phyloP scores from a whole-genome alignment of 2,113 vertebrate genomes.

The Crotalus tigris region DNA sequence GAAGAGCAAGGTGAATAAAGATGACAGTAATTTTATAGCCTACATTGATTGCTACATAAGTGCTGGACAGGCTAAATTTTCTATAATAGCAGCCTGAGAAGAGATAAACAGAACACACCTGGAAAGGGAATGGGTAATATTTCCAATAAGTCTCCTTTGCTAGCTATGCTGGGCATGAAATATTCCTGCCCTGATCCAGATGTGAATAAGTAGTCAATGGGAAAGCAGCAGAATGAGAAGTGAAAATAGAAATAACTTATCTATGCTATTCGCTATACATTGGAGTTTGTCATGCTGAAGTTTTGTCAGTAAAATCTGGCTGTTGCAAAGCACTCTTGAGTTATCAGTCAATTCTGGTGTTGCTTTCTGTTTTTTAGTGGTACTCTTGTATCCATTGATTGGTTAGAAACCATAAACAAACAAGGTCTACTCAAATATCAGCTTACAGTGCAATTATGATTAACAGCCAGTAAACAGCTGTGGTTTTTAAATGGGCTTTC shows the following conservation, averaged over 20 bases:
- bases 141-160: neutral
- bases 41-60: neutral
- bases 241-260: neutral
- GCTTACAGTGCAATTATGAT: neutral
- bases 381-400: neutral
- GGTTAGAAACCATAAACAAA: neutral
- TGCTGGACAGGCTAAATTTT: neutral
- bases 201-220: neutral
- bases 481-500: neutral
- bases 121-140: neutral
- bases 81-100: neutral
- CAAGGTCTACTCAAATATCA: neutral
- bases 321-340: neutral
- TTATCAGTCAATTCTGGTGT: neutral
- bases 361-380: neutral
- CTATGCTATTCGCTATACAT: neutral
- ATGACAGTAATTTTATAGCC: neutral
- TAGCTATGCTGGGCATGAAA: neutral
- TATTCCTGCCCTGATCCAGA: neutral
- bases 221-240: neutral
- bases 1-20: neutral
- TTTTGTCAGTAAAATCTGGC: neutral
- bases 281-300: neutral
- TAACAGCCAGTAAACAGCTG: neutral
- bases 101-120: neutral